A percentile compares a stretch with the other conserved stretches of the same genome.
Evolutionary conservation across 2,113 vertebrate species (phyloP).

Genomic region (Sakesphorus luctuosus): DNA sequence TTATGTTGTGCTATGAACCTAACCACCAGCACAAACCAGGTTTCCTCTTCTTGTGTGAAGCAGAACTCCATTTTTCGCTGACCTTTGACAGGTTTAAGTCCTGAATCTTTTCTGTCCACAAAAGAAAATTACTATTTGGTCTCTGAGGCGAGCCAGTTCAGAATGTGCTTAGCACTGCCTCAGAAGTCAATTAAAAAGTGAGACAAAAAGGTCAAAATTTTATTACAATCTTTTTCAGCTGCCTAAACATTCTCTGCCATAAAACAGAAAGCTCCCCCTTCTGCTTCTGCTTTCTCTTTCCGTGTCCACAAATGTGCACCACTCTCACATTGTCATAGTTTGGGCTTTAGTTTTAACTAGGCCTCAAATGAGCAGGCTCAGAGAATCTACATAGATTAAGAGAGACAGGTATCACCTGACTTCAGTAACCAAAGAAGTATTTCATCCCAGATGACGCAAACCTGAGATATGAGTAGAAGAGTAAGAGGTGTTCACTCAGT

Average conservation of each 20-base stretch:
- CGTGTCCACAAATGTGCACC: neutral
- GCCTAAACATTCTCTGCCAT: neutral
- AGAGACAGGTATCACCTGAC: too few species aligned
- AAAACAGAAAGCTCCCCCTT: neutral
- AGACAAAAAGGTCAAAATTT: conserved; percentile 28
- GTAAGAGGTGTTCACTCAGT: too few species aligned
- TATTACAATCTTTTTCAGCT: neutral
- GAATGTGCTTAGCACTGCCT: neutral
- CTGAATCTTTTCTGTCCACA: conserved; percentile 24
- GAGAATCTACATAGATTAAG: too few species aligned
- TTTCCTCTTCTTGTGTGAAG: neutral
- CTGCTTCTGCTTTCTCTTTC: neutral
- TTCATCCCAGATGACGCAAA: too few species aligned
- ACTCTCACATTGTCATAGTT: neutral
- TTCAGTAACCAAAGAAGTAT: too few species aligned
- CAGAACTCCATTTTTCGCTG: neutral
- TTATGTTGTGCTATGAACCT: neutral
- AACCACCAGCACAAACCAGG: neutral
- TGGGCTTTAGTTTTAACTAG: too few species aligned
- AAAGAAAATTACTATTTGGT: conserved; percentile 10
- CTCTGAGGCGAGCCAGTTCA: neutral
- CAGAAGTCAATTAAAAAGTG: conserved; percentile 29
- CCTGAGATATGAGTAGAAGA: too few species aligned
- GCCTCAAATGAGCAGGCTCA: too few species aligned
- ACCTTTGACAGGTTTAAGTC: conserved; percentile 13